Evolutionary conservation across 2,113 vertebrate genomes (phyloP).

Genomic region (Silurus asotus): DNA sequence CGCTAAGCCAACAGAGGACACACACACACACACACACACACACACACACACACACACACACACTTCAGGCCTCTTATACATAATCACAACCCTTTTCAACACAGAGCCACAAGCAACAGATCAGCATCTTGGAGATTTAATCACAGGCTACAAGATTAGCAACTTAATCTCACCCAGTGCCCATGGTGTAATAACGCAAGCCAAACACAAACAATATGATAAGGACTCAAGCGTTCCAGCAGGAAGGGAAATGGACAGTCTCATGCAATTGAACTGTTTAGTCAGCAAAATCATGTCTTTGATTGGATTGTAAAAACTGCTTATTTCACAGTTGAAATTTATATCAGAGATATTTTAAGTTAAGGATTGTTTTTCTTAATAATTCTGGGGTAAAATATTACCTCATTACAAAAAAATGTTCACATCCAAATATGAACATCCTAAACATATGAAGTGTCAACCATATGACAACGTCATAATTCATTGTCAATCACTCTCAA

Average conservation of each 20-base stretch:
- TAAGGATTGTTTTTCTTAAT: neutral
- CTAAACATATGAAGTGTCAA: neutral
- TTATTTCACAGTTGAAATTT: slow-evolving; percentile 61
- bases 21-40: slow-evolving; percentile 59
- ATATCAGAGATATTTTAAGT: neutral
- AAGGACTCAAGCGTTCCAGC: slow-evolving; percentile 36
- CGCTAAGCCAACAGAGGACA: slow-evolving; percentile 57
- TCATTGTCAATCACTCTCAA: neutral
- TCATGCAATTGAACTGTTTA: slow-evolving; percentile 53
- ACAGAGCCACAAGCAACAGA: slow-evolving; percentile 43
- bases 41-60: slow-evolving; percentile 59
- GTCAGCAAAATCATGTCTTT: slow-evolving; percentile 51
- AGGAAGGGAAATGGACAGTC: slow-evolving; percentile 57
- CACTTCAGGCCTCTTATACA: slow-evolving; percentile 51
- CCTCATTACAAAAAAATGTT: neutral
- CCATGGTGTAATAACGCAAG: slow-evolving; percentile 60
- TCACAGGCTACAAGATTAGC: slow-evolving; percentile 63
- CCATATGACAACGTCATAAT: neutral
- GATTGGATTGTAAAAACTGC: slow-evolving; percentile 62
- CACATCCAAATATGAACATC: too few relatives aligned
- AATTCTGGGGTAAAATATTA: neutral
- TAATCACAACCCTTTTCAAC: slow-evolving; percentile 56
- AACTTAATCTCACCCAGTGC: slow-evolving; percentile 66
- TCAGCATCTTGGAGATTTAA: slow-evolving; percentile 63
- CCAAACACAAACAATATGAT: slow-evolving; percentile 62